phyloP scores from a whole-genome alignment of 1,140 invertebrate genomes.

The Ptiloglossa arizonensis region DNA sequence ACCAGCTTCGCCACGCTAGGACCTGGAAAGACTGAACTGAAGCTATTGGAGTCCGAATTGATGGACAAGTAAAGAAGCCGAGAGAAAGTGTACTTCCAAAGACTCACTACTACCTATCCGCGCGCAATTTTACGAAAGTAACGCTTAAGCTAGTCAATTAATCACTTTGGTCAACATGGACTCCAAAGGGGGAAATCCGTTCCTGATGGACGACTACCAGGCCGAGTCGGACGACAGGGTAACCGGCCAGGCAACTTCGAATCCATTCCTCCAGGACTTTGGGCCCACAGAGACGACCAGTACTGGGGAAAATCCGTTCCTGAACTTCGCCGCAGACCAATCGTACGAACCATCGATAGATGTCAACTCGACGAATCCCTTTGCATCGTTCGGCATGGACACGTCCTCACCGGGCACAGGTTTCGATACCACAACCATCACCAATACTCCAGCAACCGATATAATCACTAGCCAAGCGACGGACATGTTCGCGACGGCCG shows the following conservation, averaged over 20 bases:
- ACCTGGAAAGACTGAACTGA: constrained; percentile 84
- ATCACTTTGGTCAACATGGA: constrained; percentile 79
- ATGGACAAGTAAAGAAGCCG: constrained; percentile 59
- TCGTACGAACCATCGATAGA: constrained; percentile 70
- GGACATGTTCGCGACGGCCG: constrained; percentile 52
- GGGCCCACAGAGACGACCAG: constrained; percentile 58
- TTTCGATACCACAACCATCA: constrained; percentile 30
- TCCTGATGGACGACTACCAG: constrained; percentile 87
- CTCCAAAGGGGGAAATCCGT: constrained; percentile 86
- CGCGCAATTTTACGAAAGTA: background rate
- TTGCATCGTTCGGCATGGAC: constrained; percentile 81
- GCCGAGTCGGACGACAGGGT: constrained; percentile 72
- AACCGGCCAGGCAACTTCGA: constrained; percentile 81
- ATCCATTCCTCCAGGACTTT: constrained; percentile 88
- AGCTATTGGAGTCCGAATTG: constrained; percentile 84
- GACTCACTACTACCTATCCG: background rate
- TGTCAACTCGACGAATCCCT: constrained; percentile 83
- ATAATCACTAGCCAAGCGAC: constrained; percentile 45
- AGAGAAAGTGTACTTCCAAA: background rate
- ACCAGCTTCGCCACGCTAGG: constrained; percentile 84
- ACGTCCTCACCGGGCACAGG: constrained; percentile 46
- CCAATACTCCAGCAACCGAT: constrained; percentile 64
- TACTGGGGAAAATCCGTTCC: constrained; percentile 83
- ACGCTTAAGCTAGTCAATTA: background rate
- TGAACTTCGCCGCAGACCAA: constrained; percentile 82